Evolutionary conservation across 1,140 invertebrate species (phyloP).

Genomic region (Vanessa tameamea): DNA sequence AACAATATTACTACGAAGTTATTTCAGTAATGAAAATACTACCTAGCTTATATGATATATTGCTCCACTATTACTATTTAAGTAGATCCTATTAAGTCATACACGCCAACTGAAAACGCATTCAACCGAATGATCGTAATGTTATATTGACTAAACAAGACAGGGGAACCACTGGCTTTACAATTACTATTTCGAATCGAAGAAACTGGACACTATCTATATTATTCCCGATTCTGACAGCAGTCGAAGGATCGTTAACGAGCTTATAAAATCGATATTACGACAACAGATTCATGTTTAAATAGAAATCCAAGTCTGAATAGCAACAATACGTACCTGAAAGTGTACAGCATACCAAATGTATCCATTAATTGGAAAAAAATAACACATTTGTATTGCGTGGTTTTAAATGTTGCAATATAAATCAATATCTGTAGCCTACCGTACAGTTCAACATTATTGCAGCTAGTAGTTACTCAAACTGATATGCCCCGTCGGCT

Average conservation of each 20-base stretch:
- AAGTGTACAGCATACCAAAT: constrained; percentile 3
- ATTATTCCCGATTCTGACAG: not conserved
- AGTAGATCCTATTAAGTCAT: no score
- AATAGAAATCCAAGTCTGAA: not conserved
- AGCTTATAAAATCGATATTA: not conserved
- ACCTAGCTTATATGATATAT: no score
- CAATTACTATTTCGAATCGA: no score
- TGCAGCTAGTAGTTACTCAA: not conserved
- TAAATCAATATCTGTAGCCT: not conserved
- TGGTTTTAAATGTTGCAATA: not conserved
- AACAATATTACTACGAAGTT: no score
- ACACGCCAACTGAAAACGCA: no score
- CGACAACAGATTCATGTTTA: not conserved
- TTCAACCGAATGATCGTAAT: no score
- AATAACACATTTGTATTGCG: not conserved
- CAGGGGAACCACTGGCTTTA: no score
- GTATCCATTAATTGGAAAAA: not conserved
- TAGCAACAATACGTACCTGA: not conserved
- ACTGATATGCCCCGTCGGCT: not conserved
- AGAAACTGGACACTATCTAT: no score
- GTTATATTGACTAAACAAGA: no score
- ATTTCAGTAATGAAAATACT: no score
- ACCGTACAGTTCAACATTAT: not conserved
- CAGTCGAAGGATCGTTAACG: not conserved
- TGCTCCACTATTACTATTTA: no score